A percentile compares a stretch with the other conserved stretches of the same genome.
These are phyloP conservation scores for Rhyacophila brunnea DNA, from an alignment of 1,140 invertebrate genomes.

Conservation along the genomic window DNA sequence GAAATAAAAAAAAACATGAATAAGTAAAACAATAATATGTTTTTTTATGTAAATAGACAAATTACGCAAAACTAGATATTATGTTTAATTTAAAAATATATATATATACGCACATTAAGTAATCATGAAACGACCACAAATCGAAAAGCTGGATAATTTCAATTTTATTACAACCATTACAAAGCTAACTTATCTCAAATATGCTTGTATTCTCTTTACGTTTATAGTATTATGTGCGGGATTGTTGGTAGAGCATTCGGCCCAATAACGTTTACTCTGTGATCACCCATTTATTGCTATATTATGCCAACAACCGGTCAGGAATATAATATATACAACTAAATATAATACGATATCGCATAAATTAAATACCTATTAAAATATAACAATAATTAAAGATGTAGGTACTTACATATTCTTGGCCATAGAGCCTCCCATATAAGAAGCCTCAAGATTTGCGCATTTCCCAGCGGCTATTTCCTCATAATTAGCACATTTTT, in stretches of 20 bases:
- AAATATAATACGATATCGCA: too few species aligned
- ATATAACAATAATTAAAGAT: too few species aligned
- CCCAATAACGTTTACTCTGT: too few species aligned
- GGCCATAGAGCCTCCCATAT: slow-evolving; percentile 20
- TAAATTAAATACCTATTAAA: too few species aligned
- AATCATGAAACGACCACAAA: not conserved
- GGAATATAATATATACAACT: too few species aligned
- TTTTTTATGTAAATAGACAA: not conserved
- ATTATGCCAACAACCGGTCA: too few species aligned
- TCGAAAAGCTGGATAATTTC: slow-evolving; percentile 36
- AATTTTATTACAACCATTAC: too few species aligned
- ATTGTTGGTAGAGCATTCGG: too few species aligned
- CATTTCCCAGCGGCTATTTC: slow-evolving; percentile 15
- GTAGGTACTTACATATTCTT: slow-evolving; percentile 28
- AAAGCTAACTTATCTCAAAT: too few species aligned
- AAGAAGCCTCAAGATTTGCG: slow-evolving; percentile 12
- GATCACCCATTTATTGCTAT: too few species aligned
- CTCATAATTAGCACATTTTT: slow-evolving; percentile 22
- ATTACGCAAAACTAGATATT: not conserved
- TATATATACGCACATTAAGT: not conserved
- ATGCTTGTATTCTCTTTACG: too few species aligned
- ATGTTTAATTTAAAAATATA: not conserved
- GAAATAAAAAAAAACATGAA: slow-evolving; percentile 13
- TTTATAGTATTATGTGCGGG: too few species aligned
- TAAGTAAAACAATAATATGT: not conserved